Conservation (phyloP, 2,113 vertebrate genomes). For the Indicator maculatus region DNA sequence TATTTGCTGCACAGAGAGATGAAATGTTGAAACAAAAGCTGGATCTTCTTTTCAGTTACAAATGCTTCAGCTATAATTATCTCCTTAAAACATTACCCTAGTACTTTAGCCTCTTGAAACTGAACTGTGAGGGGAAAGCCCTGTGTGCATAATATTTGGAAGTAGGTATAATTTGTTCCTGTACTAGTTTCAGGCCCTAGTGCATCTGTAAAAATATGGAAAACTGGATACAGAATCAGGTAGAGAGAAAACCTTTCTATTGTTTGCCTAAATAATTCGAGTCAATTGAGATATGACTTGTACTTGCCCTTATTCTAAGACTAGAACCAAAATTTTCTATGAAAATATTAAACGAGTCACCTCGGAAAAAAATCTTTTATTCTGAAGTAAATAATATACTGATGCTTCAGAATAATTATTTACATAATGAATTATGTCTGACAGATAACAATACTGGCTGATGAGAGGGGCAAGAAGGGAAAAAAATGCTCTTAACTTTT, state of each 20-base stretch:
- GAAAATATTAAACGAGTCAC: neutral
- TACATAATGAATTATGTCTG: neutral
- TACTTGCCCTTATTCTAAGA: neutral
- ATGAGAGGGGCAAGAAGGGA: neutral
- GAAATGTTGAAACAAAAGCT: neutral
- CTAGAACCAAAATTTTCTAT: neutral
- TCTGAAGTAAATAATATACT: neutral
- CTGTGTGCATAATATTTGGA: rapidly evolving
- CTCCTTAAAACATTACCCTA: neutral
- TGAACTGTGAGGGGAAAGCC: neutral
- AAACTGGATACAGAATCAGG: neutral
- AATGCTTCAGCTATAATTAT: neutral
- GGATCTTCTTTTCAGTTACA: neutral
- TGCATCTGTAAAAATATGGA: neutral
- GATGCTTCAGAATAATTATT: neutral
- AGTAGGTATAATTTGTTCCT: neutral
- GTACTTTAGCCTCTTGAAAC: neutral
- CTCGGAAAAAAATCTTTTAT: neutral
- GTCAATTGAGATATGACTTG: neutral
- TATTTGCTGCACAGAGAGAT: neutral
- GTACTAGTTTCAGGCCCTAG: neutral
- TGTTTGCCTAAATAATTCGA: neutral
- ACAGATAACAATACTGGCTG: neutral
- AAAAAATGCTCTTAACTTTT: neutral
- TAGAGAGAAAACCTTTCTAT: neutral